phyloP scores from a whole-genome alignment of 37 sponge, comb jelly and placozoan genomes.

The Dysidea cf. avara region DNA sequence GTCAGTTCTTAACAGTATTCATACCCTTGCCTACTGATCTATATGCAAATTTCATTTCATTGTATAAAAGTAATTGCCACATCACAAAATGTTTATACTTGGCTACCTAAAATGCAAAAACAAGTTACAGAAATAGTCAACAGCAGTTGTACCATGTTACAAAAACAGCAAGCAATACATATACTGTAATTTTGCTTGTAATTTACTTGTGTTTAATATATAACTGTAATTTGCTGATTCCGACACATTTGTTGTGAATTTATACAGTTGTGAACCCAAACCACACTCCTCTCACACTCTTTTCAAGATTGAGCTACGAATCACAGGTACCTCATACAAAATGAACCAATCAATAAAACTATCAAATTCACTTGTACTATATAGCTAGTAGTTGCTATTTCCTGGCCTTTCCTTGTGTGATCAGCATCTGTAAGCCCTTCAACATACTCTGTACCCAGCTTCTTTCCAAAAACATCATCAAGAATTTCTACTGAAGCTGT shows the following conservation, averaged over 20 bases:
- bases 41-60: too few relatives aligned
- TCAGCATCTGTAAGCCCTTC: slow-evolving; percentile 37
- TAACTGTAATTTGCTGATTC: slow-evolving; percentile 31
- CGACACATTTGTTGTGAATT: slow-evolving; percentile 37
- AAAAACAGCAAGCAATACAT: too few relatives aligned
- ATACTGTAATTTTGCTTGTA: slow-evolving; percentile 41
- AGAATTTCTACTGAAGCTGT: slow-evolving; percentile 17
- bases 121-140: too few relatives aligned
- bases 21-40: too few relatives aligned
- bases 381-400: background rate
- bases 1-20: too few relatives aligned
- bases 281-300: slow-evolving; percentile 29
- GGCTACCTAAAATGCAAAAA: too few relatives aligned
- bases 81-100: too few relatives aligned
- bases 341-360: slow-evolving; percentile 15
- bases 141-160: too few relatives aligned
- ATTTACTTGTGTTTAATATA: slow-evolving; percentile 32
- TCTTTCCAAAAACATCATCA: slow-evolving; percentile 45
- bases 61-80: too few relatives aligned
- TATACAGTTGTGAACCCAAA: slow-evolving; percentile 21
- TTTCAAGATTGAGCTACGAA: slow-evolving; percentile 7
- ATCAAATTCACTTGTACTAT: slow-evolving; percentile 1
- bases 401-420: background rate
- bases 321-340: background rate
- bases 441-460: slow-evolving; percentile 20